phyloP scores from a whole-genome alignment of 2,797 vertebrate genomes.

The Notamacropus eugenii region DNA sequence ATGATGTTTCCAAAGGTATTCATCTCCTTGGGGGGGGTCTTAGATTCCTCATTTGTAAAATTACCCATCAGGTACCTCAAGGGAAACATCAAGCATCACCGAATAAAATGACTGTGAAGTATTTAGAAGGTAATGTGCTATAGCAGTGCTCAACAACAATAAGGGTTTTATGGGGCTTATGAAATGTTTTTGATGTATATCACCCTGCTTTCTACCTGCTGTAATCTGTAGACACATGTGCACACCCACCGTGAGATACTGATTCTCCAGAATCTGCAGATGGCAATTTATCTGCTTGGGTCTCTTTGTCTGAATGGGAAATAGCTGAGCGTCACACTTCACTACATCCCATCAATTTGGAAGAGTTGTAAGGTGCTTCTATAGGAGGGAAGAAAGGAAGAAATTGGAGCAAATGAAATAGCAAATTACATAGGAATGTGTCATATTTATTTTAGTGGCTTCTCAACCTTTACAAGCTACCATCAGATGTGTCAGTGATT shows the following conservation, averaged over 20 bases:
- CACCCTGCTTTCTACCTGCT: neutral
- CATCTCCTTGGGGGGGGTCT: neutral
- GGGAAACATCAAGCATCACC: neutral
- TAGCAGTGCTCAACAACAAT: neutral
- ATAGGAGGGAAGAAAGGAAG: constrained; percentile 16
- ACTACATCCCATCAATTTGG: constrained; percentile 23
- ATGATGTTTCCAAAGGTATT: neutral
- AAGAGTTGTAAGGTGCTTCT: constrained; percentile 36
- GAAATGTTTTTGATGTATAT: constrained; percentile 5
- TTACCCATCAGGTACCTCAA: neutral
- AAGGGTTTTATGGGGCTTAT: neutral
- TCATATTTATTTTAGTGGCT: constrained; percentile 26
- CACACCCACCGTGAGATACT: neutral
- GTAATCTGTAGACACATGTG: constrained; percentile 15
- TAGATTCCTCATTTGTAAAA: constrained; percentile 20
- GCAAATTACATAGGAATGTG: neutral
- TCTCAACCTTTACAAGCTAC: neutral
- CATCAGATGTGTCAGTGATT: neutral
- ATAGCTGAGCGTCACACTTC: constrained; percentile 20
- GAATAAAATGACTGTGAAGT: neutral
- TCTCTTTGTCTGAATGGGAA: neutral
- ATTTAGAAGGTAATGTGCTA: neutral
- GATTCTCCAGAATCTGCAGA: neutral
- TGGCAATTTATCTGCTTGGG: constrained; percentile 5
- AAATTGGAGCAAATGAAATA: neutral